Conservation (phyloP, 2,113 vertebrate species). For the Piprites chloris region DNA sequence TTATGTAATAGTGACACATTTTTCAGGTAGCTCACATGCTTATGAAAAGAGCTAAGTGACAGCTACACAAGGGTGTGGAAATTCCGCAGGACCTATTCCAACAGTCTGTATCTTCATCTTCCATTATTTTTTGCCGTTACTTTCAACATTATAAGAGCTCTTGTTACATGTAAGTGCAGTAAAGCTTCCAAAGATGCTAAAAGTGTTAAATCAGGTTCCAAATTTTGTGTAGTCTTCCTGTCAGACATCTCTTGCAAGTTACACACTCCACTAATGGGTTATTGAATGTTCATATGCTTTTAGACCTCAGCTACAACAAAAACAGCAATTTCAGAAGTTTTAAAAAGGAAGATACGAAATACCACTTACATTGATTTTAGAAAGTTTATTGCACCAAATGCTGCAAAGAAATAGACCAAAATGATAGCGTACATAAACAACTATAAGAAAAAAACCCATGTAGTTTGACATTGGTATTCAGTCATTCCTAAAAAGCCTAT, state of each 20-base stretch:
- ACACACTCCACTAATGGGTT: not conserved
- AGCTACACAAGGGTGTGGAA: not conserved
- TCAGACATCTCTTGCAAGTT: not conserved
- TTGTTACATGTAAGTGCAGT: not conserved
- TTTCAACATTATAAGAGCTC: not conserved
- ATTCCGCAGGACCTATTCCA: not conserved
- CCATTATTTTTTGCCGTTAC: not conserved
- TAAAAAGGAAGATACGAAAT: constrained; percentile 16
- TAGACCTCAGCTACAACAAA: not conserved
- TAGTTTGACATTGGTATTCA: constrained; percentile 60
- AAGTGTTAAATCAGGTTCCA: not conserved
- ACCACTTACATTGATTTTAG: constrained; percentile 47
- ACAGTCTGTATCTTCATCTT: not conserved
- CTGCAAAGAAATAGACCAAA: constrained; percentile 71
- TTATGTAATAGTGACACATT: not conserved
- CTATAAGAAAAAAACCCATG: constrained; percentile 53
- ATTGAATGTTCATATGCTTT: accelerated
- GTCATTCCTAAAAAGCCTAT: constrained; percentile 58
- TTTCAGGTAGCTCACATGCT: not conserved
- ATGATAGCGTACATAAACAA: constrained; percentile 58
- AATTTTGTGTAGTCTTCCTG: not conserved
- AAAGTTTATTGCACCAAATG: constrained; percentile 83
- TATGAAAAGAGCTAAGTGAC: not conserved
- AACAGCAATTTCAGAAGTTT: not conserved
- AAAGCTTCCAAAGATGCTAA: not conserved